Evolutionary conservation across 1,140 invertebrate species (phyloP).

Genomic region (Vollenhovia emeryi): DNA sequence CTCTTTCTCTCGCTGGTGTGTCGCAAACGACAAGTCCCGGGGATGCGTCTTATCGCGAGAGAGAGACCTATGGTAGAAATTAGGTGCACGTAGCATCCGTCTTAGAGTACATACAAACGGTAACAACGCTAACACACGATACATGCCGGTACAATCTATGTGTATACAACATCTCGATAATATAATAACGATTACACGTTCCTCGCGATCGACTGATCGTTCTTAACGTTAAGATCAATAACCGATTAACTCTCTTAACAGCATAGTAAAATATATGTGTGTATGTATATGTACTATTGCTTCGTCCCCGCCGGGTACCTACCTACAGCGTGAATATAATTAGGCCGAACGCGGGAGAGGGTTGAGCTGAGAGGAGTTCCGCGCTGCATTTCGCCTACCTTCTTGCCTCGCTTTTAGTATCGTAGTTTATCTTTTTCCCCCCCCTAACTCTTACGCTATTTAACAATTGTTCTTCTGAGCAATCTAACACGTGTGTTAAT

Average conservation of each 20-base stretch:
- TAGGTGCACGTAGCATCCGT: constrained; percentile 10
- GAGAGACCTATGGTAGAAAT: constrained; percentile 32
- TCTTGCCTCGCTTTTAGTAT: not conserved
- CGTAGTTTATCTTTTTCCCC: not conserved
- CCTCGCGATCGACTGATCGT: constrained; percentile 50
- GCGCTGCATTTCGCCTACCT: constrained; percentile 15
- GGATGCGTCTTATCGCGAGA: not conserved
- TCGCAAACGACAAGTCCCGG: not conserved
- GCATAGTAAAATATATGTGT: constrained; percentile 73
- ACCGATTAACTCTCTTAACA: constrained; percentile 52
- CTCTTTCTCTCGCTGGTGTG: not conserved
- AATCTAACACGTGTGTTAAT: constrained; percentile 6
- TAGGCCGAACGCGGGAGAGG: constrained; percentile 65
- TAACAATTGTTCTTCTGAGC: not conserved
- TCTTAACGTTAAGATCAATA: constrained; percentile 37
- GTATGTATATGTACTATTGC: constrained; percentile 72
- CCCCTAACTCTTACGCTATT: not conserved
- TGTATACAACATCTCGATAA: constrained; percentile 53
- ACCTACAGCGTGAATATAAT: constrained; percentile 55
- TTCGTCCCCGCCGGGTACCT: constrained; percentile 56
- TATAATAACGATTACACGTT: constrained; percentile 59
- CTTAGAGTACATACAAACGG: constrained; percentile 65
- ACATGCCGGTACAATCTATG: constrained; percentile 24
- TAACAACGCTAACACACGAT: constrained; percentile 65
- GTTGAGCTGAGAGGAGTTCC: constrained; percentile 42